Conservation (phyloP, 2,888 invertebrate genomes). For the Drosophila nigricruria region DNA sequence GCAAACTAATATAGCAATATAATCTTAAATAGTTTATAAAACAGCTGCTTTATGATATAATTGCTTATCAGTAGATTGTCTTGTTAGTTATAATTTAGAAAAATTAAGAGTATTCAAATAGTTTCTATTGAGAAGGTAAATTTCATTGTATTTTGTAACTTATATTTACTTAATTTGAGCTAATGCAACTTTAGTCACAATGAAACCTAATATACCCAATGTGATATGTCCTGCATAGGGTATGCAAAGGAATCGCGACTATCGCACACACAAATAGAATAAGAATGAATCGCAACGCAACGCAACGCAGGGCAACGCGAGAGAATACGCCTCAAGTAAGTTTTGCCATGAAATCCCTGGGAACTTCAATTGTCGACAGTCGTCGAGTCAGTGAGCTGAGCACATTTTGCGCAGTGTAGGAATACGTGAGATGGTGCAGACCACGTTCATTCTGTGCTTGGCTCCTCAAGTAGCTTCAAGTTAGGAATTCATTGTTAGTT, state of each 20-base stretch:
- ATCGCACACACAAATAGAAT: conserved; percentile 66
- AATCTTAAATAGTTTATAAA: too few relatives aligned
- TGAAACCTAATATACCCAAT: conserved; percentile 6
- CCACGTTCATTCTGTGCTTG: conserved; percentile 64
- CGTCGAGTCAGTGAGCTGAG: conserved; percentile 19
- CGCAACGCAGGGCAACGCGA: conserved; percentile 13
- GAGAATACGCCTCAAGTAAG: conserved; percentile 55
- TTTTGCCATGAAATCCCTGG: conserved; percentile 67
- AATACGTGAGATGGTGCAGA: conserved; percentile 54
- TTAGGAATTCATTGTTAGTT: conserved; percentile 75
- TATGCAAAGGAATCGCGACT: conserved; percentile 51
- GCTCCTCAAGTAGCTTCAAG: conserved; percentile 72
- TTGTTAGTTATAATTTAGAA: too few relatives aligned
- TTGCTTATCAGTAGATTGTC: too few relatives aligned
- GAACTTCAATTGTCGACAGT: conserved; percentile 57
- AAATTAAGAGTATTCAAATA: too few relatives aligned
- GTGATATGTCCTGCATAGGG: background rate
- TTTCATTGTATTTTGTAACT: background rate
- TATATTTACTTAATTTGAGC: background rate
- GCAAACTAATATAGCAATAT: too few relatives aligned
- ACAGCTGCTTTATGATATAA: too few relatives aligned
- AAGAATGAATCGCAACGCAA: conserved; percentile 58
- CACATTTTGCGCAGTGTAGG: conserved; percentile 43
- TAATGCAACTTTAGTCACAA: background rate
- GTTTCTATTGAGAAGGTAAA: too few relatives aligned